phyloP scores from a whole-genome alignment of 2,888 invertebrate species.

The Labia minor region DNA sequence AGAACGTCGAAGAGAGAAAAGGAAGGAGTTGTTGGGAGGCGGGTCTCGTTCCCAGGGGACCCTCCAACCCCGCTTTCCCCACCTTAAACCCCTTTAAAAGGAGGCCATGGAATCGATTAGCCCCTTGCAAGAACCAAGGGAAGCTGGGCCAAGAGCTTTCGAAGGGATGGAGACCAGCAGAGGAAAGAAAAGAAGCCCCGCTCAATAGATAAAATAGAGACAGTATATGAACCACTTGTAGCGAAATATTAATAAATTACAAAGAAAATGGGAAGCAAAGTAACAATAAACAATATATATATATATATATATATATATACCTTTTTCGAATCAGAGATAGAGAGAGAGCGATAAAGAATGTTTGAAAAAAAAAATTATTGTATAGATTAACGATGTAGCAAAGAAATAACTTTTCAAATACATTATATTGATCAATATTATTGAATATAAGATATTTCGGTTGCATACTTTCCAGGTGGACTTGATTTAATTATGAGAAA shows the following conservation, averaged over 20 bases:
- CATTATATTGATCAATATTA: too few relatives aligned
- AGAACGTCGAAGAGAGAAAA: neutral
- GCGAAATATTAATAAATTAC: constrained; percentile 13
- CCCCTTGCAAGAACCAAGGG: neutral
- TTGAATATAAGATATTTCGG: too few relatives aligned
- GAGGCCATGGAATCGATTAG: constrained; percentile 7
- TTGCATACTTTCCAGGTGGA: too few relatives aligned
- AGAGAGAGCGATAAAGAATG: too few relatives aligned
- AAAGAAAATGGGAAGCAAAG: neutral
- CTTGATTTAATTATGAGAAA: too few relatives aligned
- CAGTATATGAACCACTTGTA: constrained; percentile 13
- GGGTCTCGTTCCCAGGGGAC: neutral
- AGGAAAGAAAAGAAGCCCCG: neutral
- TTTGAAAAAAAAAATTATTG: too few relatives aligned
- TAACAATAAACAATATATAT: neutral
- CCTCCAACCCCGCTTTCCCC: too few relatives aligned
- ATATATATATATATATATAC: too few relatives aligned
- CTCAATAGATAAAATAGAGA: constrained; percentile 8
- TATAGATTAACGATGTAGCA: too few relatives aligned
- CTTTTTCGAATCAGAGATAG: too few relatives aligned
- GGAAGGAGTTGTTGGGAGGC: neutral
- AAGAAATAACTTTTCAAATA: too few relatives aligned
- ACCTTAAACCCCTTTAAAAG: neutral
- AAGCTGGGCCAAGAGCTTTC: neutral
- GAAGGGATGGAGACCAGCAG: neutral